Evolutionary conservation across 2,113 vertebrate genomes (phyloP).

Genomic region (Aegithalos caudatus): DNA sequence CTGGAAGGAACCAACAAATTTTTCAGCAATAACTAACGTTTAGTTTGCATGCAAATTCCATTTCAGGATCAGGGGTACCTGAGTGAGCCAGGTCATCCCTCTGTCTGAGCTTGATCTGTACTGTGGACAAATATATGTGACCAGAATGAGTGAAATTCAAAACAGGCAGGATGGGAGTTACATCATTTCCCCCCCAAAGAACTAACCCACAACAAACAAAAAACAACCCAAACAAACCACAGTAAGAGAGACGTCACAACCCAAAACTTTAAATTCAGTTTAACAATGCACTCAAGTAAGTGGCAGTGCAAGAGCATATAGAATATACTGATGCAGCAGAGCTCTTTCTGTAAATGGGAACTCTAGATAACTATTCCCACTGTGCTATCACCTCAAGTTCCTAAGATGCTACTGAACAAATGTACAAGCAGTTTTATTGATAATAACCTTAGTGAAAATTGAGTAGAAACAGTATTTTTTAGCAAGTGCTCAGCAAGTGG

Average conservation of each 20-base stretch:
- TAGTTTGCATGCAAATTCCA: neutral
- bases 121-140: neutral
- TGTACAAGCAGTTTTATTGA: neutral
- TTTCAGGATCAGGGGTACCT: neutral
- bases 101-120: neutral
- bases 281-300: neutral
- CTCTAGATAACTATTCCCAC: neutral
- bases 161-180: neutral
- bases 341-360: neutral
- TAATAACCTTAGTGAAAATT: neutral
- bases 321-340: neutral
- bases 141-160: neutral
- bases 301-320: neutral
- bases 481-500: neutral
- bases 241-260: neutral
- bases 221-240: neutral
- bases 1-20: neutral
- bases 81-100: neutral
- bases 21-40: neutral
- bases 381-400: neutral
- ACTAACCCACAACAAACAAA: too few species aligned
- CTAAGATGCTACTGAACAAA: neutral
- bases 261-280: neutral
- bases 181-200: accelerated
- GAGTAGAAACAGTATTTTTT: neutral